A percentile compares a stretch with the other conserved stretches of the same genome.
These are phyloP conservation scores for Drosophila lowei DNA, from an alignment of 1,140 invertebrate genomes.

Conservation along the genomic window DNA sequence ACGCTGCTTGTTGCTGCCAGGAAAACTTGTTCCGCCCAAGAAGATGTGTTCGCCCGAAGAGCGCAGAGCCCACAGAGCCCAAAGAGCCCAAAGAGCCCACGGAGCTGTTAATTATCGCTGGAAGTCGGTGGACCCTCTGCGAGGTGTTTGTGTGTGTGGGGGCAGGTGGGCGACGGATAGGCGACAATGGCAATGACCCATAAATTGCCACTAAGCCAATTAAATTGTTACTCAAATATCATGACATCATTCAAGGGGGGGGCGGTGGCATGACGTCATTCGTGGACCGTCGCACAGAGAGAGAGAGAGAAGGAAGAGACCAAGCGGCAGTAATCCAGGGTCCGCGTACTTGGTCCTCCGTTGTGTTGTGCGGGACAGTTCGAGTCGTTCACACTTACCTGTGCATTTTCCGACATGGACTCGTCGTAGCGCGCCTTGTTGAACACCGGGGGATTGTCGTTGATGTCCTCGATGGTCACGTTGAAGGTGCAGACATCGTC, in stretches of 20 bases:
- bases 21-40: constrained; percentile 45
- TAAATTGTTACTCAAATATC: constrained; percentile 8
- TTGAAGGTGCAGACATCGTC: constrained; percentile 95
- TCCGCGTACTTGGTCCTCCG: constrained; percentile 60
- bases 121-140: background rate
- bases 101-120: constrained; percentile 27
- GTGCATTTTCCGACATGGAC: constrained; percentile 79
- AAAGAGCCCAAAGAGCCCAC: background rate
- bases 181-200: constrained; percentile 35
- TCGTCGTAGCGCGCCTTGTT: constrained; percentile 89
- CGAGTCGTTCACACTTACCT: constrained; percentile 53
- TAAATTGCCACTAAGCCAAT: constrained; percentile 28
- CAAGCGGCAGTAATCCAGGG: constrained; percentile 81
- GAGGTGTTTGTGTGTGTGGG: constrained; percentile 7
- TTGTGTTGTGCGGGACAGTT: constrained; percentile 7
- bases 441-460: constrained; percentile 93
- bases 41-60: constrained; percentile 22
- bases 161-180: constrained; percentile 10
- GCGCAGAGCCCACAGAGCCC: background rate
- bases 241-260: constrained; percentile 14
- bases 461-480: constrained; percentile 93
- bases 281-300: constrained; percentile 3
- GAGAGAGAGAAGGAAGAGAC: constrained; percentile 16
- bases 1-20: constrained; percentile 15
- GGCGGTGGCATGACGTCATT: constrained; percentile 12